Conservation (phyloP, 2,113 vertebrate species). For the Steatornis caripensis region DNA sequence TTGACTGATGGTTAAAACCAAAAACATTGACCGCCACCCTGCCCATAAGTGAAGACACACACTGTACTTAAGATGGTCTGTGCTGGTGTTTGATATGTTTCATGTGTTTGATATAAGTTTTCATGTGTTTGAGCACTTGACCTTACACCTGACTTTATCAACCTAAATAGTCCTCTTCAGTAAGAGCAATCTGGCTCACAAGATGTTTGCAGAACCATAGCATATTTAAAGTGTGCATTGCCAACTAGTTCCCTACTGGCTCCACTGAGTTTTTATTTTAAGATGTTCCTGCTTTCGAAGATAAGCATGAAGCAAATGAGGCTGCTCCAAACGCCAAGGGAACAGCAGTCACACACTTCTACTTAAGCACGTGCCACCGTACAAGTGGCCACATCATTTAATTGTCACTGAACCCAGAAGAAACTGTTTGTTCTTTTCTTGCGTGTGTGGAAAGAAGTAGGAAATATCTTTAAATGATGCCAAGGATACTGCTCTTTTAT, state of each 20-base stretch:
- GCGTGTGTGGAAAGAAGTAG: slow-evolving; percentile 8
- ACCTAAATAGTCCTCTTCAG: not conserved
- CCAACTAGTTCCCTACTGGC: not conserved
- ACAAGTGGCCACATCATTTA: not conserved
- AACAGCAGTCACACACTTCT: not conserved
- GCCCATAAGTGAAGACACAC: not conserved
- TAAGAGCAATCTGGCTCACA: not conserved
- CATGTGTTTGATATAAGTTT: not conserved
- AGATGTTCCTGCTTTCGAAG: slow-evolving; percentile 47
- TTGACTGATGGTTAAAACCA: not conserved
- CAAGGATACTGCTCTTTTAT: slow-evolving; percentile 42
- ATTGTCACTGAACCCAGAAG: not conserved
- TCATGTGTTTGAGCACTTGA: not conserved
- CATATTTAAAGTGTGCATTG: not conserved
- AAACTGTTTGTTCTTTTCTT: slow-evolving; percentile 10
- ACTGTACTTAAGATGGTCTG: not conserved
- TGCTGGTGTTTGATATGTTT: not conserved
- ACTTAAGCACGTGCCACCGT: not conserved
- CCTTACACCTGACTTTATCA: not conserved
- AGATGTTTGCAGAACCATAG: not conserved
- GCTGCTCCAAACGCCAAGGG: not conserved
- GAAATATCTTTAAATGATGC: slow-evolving; percentile 40
- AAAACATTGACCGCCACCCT: not conserved
- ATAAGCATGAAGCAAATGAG: slow-evolving; percentile 4
- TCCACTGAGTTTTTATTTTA: slow-evolving; percentile 46